Conservation (phyloP, 1,140 invertebrate genomes). For the Acromyrmex echinatior region DNA sequence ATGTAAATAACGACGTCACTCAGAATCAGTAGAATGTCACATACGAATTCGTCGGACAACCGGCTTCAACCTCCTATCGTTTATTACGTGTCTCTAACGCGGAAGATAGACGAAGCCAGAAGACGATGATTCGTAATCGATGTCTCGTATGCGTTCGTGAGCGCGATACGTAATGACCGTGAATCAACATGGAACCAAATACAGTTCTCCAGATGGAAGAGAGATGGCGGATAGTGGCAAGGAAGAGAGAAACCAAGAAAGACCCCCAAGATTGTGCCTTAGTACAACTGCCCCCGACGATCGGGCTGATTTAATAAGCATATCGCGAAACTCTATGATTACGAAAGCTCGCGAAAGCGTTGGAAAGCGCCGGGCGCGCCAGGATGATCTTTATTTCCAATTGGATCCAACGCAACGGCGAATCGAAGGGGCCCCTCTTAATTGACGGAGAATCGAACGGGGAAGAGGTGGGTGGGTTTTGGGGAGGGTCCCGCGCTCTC, state of each 20-base stretch:
- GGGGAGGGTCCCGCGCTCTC: constrained; percentile 47
- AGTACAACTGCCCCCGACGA: constrained; percentile 41
- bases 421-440: constrained; percentile 65
- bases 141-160: constrained; percentile 59
- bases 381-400: constrained; percentile 78
- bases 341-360: constrained; percentile 75
- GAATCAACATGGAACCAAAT: neutral
- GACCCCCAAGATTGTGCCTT: constrained; percentile 19
- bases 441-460: constrained; percentile 71
- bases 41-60: neutral
- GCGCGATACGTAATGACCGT: constrained; percentile 57
- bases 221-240: neutral
- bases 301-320: constrained; percentile 79
- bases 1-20: neutral
- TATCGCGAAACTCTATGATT: constrained; percentile 79
- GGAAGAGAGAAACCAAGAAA: neutral
- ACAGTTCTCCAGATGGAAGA: neutral
- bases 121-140: constrained; percentile 42
- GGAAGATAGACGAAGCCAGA: constrained; percentile 16
- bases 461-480: constrained; percentile 65
- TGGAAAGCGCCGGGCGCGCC: constrained; percentile 62
- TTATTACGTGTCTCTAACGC: constrained; percentile 19
- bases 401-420: constrained; percentile 74
- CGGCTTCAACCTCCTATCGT: neutral
- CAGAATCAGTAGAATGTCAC: constrained; percentile 17